phyloP scores from a whole-genome alignment of 2,888 invertebrate genomes.

The Lydus trimaculatus region DNA sequence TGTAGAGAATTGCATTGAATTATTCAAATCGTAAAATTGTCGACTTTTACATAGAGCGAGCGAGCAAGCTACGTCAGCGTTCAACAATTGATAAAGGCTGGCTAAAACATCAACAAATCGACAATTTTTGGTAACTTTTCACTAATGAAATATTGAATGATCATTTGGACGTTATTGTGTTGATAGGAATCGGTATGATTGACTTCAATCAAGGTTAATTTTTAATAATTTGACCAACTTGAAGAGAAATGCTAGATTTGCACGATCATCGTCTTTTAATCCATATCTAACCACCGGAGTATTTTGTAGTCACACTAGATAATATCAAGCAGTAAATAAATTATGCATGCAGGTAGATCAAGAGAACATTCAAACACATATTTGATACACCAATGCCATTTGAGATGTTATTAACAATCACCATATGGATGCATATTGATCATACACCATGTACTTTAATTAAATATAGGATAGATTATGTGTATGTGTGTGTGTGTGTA shows the following conservation, averaged over 20 bases:
- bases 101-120: too few species aligned
- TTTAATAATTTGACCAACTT: not conserved
- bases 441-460: not conserved
- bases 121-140: too few species aligned
- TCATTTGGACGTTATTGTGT: not conserved
- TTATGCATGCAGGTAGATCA: constrained; percentile 6
- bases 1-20: not conserved
- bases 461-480: not conserved
- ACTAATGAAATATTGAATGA: too few species aligned
- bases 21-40: too few species aligned
- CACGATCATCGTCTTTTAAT: not conserved
- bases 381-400: not conserved
- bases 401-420: not conserved
- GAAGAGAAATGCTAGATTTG: too few species aligned
- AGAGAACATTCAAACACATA: not conserved
- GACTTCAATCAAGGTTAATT: not conserved
- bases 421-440: not conserved
- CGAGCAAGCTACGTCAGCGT: too few species aligned
- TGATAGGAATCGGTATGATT: not conserved
- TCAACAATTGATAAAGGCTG: too few species aligned
- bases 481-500: too few species aligned
- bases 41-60: too few species aligned
- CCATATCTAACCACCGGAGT: not conserved
- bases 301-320: not conserved
- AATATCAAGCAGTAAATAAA: too few species aligned